A percentile compares a stretch with the other conserved stretches of the same genome.
Conservation (phyloP, 2,113 vertebrate genomes). For the Cyanocitta stelleri region DNA sequence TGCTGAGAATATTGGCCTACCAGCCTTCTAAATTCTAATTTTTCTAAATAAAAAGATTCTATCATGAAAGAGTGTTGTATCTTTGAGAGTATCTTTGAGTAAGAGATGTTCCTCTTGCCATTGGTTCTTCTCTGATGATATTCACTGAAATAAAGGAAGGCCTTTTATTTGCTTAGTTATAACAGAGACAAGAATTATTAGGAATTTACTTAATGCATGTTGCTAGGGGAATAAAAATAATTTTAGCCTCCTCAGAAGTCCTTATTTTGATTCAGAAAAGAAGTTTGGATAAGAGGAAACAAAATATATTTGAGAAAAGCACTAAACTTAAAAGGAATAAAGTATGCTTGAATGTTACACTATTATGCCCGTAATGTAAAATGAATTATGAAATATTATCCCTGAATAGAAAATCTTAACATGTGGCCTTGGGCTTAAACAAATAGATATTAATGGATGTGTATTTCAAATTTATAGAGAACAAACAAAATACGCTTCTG, state of each 20-base stretch:
- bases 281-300: conserved; percentile 25
- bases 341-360: conserved; percentile 8
- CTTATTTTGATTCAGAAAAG: conserved; percentile 37
- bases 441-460: neutral
- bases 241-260: conserved; percentile 30
- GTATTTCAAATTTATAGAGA: neutral
- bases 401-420: neutral
- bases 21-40: neutral
- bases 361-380: conserved; percentile 31
- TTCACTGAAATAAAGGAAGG: neutral
- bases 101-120: neutral
- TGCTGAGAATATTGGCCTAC: neutral
- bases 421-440: neutral
- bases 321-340: conserved; percentile 45
- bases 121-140: neutral
- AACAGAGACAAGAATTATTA: conserved; percentile 46
- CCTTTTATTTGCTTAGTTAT: neutral
- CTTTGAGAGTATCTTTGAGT: neutral
- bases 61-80: neutral
- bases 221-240: conserved; percentile 48
- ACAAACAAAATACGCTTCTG: neutral
- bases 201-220: conserved; percentile 41
- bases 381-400: neutral
- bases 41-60: neutral
- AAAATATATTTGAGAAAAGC: conserved; percentile 33